A percentile compares a stretch with the other conserved stretches of the same genome.
phyloP scores from a whole-genome alignment of 2,888 invertebrate species.

The Ptychoptera contaminata region DNA sequence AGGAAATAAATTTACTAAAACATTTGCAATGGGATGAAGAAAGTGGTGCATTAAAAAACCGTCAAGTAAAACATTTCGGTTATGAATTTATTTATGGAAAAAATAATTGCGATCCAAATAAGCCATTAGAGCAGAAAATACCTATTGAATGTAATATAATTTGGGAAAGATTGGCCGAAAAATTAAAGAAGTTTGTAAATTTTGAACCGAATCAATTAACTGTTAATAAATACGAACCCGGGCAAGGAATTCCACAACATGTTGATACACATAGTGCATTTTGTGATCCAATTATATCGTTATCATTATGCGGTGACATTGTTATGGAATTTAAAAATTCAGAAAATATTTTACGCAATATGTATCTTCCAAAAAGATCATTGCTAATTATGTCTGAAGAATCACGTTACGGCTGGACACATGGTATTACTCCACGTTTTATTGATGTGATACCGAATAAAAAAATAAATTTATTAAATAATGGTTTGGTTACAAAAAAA shows the following conservation, averaged over 20 bases:
- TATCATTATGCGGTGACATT: constrained; percentile 67
- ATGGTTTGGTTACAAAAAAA: constrained; percentile 37
- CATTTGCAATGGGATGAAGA: constrained; percentile 37
- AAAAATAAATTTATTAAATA: constrained; percentile 22
- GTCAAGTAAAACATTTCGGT: constrained; percentile 80
- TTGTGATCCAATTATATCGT: constrained; percentile 68
- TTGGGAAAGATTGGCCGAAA: constrained; percentile 30
- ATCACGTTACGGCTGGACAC: constrained; percentile 69
- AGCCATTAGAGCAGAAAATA: constrained; percentile 49
- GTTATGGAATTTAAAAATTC: constrained; percentile 79
- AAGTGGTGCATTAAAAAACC: constrained; percentile 47
- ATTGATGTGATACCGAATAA: constrained; percentile 51
- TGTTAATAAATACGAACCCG: constrained; percentile 67
- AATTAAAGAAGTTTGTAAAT: constrained; percentile 33
- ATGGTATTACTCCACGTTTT: constrained; percentile 72
- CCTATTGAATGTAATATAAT: constrained; percentile 54
- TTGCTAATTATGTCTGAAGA: constrained; percentile 67
- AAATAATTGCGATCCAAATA: constrained; percentile 64
- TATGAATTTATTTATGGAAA: constrained; percentile 79
- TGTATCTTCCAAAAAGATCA: constrained; percentile 53
- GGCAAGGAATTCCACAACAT: constrained; percentile 90
- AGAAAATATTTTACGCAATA: constrained; percentile 38
- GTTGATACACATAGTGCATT: constrained; percentile 93
- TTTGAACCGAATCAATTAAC: constrained; percentile 66
- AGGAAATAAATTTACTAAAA: constrained; percentile 46